Percentiles rank a stretch among this genome's conserved stretches.
phyloP scores from a whole-genome alignment of 2,113 vertebrate species.

The Apus apus region DNA sequence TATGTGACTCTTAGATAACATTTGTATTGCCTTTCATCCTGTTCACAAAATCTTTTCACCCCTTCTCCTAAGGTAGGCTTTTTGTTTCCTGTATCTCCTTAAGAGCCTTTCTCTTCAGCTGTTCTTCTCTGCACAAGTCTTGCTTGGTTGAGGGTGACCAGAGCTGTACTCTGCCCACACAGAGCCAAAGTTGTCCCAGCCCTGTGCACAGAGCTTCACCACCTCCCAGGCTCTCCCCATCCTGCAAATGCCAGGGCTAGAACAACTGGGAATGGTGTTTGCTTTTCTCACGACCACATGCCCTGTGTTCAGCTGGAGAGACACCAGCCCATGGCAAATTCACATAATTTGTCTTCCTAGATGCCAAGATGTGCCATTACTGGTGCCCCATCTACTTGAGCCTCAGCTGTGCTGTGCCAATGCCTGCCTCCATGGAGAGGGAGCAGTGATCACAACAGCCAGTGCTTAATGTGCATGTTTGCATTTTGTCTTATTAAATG shows the following conservation, averaged over 20 bases:
- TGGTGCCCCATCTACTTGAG: neutral
- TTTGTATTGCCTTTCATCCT: neutral
- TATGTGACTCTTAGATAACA: neutral
- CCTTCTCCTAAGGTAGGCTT: neutral
- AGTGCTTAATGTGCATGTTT: neutral
- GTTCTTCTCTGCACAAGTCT: neutral
- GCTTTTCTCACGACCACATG: neutral
- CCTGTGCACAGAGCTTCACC: no score
- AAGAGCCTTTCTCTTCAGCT: neutral
- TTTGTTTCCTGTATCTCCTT: neutral
- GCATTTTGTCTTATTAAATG: neutral
- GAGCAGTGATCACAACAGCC: neutral
- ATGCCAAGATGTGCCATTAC: neutral
- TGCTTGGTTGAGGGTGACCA: neutral
- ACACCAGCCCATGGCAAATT: neutral
- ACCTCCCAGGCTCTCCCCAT: neutral
- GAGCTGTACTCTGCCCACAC: neutral
- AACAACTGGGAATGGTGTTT: neutral
- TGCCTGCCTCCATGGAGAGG: neutral
- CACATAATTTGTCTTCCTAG: neutral
- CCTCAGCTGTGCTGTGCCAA: neutral
- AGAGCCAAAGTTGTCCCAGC: neutral
- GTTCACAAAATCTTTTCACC: neutral
- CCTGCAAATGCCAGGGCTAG: neutral
- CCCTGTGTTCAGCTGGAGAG: neutral